Evolutionary conservation across 2,888 invertebrate species (phyloP), one percentile per base, ranked within the genome.

Genomic region (Stenotaenia linearis): DNA sequence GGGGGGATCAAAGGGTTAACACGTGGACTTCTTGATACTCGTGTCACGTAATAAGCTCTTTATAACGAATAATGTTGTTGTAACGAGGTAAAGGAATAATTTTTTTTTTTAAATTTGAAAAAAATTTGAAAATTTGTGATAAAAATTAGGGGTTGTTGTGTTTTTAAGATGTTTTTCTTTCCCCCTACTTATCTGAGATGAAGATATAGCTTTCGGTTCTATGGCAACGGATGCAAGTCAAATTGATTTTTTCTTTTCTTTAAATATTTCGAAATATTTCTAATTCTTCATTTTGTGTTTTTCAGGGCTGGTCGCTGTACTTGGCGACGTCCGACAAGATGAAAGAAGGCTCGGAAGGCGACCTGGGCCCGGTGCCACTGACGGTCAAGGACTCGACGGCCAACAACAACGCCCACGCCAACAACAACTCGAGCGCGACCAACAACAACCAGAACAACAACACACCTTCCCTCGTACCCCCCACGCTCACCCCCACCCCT

Each of bases 311-410:
- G 76, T 37, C 77, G 79, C 79, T 79, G 80, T 28, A 69, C 75
- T 75, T 23, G 78, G 75, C 77, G 81, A 35, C 69, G 69, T 69
- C 69, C 69, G 10, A 23, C 25, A 69, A 23, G 50, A 81, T 81
- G 81, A 81, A 81, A 78, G 80, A 81, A 61, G 80, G 81, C 45
- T 81, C 81, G 21, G 81, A 81, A 32, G 80, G 80, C 21, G 81
- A 81, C 74, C 23, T 79, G 45, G 79, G 79, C 6, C 79, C 79
- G 12, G 79, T 79, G n/a, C 79, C 79, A 6, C 75, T 79, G 25
- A 75, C 79, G 30, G 75, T 79, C 23, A 79, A 79, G 45, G 79
- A 79, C 40, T 79, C 79, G 23, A 23, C 45, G n/a, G 79, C 74
- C 79, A 61, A 56, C 32, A 25, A 25, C 61, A 35, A 78, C 78